phyloP scores from a whole-genome alignment of 2,113 vertebrate genomes.

The Proterorhinus semilunaris region DNA sequence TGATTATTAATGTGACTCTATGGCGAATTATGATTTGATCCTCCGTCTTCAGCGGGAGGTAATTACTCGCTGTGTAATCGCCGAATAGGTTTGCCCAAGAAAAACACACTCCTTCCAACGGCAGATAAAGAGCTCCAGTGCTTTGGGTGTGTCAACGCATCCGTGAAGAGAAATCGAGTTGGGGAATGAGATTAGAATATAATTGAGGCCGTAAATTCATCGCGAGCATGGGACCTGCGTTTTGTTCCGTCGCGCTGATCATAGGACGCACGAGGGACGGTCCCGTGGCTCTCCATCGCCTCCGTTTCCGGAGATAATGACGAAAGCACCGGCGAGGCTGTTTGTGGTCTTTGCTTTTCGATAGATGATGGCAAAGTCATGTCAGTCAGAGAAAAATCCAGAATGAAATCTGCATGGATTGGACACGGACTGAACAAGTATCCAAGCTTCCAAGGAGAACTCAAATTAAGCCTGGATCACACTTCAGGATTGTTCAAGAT shows the following conservation, averaged over 20 bases:
- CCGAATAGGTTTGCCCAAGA: constrained; percentile 72
- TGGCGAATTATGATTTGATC: constrained; percentile 70
- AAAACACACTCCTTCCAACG: constrained; percentile 72
- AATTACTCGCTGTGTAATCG: constrained; percentile 87
- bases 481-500: too few species aligned
- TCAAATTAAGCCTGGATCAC: too few species aligned
- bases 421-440: too few species aligned
- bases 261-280: constrained; percentile 44
- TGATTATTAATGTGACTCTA: constrained; percentile 75
- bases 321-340: constrained; percentile 22
- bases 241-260: constrained; percentile 39
- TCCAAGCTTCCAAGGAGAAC: too few species aligned
- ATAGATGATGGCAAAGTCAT: not conserved
- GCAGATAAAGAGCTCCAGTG: constrained; percentile 44
- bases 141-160: constrained; percentile 63
- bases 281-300: constrained; percentile 48
- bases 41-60: constrained; percentile 67
- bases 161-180: constrained; percentile 57
- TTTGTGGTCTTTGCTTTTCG: not conserved
- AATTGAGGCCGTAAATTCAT: constrained; percentile 49
- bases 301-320: constrained; percentile 49
- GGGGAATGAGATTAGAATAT: constrained; percentile 61
- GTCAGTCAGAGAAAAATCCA: too few species aligned
- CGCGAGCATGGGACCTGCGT: constrained; percentile 29
- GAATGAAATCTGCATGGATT: too few species aligned